A percentile compares a stretch with the other conserved stretches of the same genome.
These are phyloP conservation scores for Aplocera efformata DNA, from an alignment of 2,888 invertebrate species.

Conservation along the genomic window DNA sequence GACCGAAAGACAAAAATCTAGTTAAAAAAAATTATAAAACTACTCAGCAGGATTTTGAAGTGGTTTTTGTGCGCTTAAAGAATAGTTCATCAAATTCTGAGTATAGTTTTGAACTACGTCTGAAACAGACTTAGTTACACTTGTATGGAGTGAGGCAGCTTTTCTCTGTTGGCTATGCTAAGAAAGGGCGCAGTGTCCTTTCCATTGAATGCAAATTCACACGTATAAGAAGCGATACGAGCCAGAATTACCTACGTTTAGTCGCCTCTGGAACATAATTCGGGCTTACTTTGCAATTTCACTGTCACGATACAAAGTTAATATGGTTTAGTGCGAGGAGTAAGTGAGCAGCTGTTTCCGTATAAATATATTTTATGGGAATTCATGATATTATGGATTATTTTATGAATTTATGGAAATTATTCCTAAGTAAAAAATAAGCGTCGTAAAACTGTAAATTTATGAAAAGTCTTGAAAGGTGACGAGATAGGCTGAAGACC, in stretches of 20 bases:
- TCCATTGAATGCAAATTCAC: slow-evolving; percentile 79
- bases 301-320: slow-evolving; percentile 44
- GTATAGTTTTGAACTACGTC: too few species aligned
- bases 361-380: slow-evolving; percentile 8
- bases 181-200: slow-evolving; percentile 48
- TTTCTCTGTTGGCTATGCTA: slow-evolving; percentile 3
- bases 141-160: slow-evolving; percentile 4
- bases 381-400: neutral
- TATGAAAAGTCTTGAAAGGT: too few species aligned
- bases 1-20: too few species aligned
- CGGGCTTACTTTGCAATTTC: slow-evolving; percentile 60
- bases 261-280: slow-evolving; percentile 77
- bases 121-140: too few species aligned
- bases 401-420: slow-evolving; percentile 3
- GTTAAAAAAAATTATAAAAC: too few species aligned
- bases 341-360: slow-evolving; percentile 30
- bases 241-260: slow-evolving; percentile 77
- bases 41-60: too few species aligned
- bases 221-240: slow-evolving; percentile 72
- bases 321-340: slow-evolving; percentile 28
- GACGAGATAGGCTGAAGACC: too few species aligned
- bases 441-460: too few species aligned
- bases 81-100: too few species aligned
- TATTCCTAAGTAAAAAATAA: too few species aligned
- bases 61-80: too few species aligned